Evolutionary conservation across 2,797 vertebrate species (phyloP).

Genomic region (Rhinatrema bivittatum): DNA sequence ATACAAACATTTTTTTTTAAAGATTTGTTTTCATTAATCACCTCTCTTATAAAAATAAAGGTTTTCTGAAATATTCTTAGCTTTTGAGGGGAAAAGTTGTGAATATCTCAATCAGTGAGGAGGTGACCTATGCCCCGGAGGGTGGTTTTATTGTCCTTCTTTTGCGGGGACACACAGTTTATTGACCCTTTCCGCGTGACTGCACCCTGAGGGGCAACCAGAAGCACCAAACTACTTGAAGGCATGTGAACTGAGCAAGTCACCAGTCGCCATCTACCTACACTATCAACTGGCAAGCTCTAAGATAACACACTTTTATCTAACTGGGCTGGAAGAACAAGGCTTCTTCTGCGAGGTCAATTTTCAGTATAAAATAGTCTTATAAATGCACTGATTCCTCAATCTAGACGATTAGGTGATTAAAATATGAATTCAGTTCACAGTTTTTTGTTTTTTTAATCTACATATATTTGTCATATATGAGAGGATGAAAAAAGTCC

Average conservation of each 20-base stretch:
- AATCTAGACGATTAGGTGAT: too few species aligned
- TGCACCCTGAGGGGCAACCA: conserved; percentile 42
- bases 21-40: too few species aligned
- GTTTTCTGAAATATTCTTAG: too few species aligned
- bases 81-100: conserved; percentile 27
- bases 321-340: neutral
- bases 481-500: too few species aligned
- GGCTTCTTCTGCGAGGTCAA: too few species aligned
- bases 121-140: conserved; percentile 60
- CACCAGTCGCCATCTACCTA: conserved; percentile 4
- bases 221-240: conserved; percentile 19
- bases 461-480: too few species aligned
- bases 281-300: conserved; percentile 12
- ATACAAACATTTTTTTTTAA: too few species aligned
- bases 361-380: too few species aligned
- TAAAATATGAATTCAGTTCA: too few species aligned
- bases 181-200: conserved; percentile 49
- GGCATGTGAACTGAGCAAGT: conserved; percentile 8
- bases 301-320: neutral
- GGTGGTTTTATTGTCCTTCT: conserved; percentile 63
- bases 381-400: too few species aligned
- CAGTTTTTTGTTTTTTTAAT: too few species aligned
- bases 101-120: conserved; percentile 70
- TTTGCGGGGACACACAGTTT: conserved; percentile 54
- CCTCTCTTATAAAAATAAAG: too few species aligned